Percentiles rank a stretch among this genome's conserved stretches.
phyloP scores from a whole-genome alignment of 2,888 invertebrate genomes.

The Pyrgus malvae region DNA sequence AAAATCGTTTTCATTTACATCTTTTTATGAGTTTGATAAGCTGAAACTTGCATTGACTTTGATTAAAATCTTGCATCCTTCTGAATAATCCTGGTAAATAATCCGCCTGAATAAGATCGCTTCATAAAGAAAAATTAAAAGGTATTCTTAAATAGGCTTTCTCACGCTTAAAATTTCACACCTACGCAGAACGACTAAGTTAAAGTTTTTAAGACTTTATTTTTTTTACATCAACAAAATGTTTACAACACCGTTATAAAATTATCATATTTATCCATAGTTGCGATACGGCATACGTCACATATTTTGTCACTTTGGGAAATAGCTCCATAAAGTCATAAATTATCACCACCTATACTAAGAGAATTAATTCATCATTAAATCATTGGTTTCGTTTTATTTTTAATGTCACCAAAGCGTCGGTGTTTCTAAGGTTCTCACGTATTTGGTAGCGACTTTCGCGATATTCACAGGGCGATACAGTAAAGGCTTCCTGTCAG shows the following conservation, averaged over 20 bases:
- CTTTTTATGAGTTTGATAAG: too few species aligned
- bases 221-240: not conserved
- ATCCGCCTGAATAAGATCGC: too few species aligned
- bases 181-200: too few species aligned
- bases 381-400: conserved; percentile 28
- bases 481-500: conserved; percentile 30
- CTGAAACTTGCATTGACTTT: too few species aligned
- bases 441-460: conserved; percentile 32
- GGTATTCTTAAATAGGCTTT: not conserved
- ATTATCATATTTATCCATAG: not conserved
- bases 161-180: too few species aligned
- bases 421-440: conserved; percentile 34
- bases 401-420: conserved; percentile 35
- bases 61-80: too few species aligned
- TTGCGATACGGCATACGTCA: not conserved
- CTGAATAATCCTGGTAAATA: too few species aligned
- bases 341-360: conserved; percentile 3
- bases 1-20: too few species aligned
- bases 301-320: not conserved
- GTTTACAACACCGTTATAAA: conserved; percentile 1
- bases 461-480: conserved; percentile 27
- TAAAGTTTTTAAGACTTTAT: too few species aligned
- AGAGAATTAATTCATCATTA: conserved; percentile 30
- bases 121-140: too few species aligned
- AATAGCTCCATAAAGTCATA: not conserved